A percentile compares a stretch with the other conserved stretches of the same genome.
These are phyloP conservation scores for Lottia scabra DNA, from an alignment of 2,888 invertebrate genomes.

Conservation along the genomic window DNA sequence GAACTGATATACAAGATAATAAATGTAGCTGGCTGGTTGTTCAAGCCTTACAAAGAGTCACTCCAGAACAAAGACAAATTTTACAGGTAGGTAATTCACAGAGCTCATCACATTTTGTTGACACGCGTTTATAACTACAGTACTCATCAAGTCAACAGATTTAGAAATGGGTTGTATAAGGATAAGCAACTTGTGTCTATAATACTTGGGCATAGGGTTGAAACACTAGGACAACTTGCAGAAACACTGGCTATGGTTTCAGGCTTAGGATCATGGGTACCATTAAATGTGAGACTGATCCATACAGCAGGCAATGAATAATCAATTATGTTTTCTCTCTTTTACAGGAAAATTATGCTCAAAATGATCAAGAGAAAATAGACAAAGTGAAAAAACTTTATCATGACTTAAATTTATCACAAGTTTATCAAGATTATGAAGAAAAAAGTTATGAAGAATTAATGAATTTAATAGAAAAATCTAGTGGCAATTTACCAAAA, in stretches of 20 bases:
- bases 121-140: too few species aligned
- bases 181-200: too few species aligned
- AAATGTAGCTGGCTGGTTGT: constrained; percentile 96
- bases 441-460: constrained; percentile 61
- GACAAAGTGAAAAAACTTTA: constrained; percentile 60
- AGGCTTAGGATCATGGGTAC: too few species aligned
- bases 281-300: too few species aligned
- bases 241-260: too few species aligned
- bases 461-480: constrained; percentile 51
- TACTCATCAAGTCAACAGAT: too few species aligned
- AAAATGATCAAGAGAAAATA: constrained; percentile 53
- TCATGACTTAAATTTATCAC: constrained; percentile 53
- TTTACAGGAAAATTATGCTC: constrained; percentile 59
- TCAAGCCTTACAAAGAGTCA: constrained; percentile 76
- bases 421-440: constrained; percentile 63
- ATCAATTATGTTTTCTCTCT: too few species aligned
- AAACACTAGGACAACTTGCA: too few species aligned
- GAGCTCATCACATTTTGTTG: too few species aligned
- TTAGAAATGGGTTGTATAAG: too few species aligned
- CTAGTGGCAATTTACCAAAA: constrained; percentile 52
- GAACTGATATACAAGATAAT: constrained; percentile 92
- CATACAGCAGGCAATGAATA: too few species aligned
- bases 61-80: constrained; percentile 40
- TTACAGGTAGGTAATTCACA: constrained; percentile 53
- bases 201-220: too few species aligned